Evolutionary conservation across 2,113 vertebrate genomes (phyloP), one percentile per base, ranked within the genome.

Genomic region (Urocolius indicus): DNA sequence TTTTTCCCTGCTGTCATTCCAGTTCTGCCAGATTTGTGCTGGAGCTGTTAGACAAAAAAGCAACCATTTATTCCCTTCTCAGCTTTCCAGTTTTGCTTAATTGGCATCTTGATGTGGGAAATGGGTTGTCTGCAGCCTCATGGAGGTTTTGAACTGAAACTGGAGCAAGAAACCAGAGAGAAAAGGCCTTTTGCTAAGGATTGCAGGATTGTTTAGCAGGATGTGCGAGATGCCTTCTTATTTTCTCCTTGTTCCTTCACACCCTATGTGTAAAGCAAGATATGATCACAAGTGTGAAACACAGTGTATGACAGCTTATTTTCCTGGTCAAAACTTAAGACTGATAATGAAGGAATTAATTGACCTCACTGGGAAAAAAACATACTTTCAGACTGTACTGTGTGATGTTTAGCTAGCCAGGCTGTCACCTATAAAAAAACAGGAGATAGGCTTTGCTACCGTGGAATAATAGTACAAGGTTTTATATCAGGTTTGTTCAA

Each of bases 381-480:
- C 23, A 3, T 18, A 51, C 36, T 71, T 65, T 19, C 36, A 59
- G 79, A 54, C 41, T 26, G 16, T 24, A 10, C 49, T 7, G 5
- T 1, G 1, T 45, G 55, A 29, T 0, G 0, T 34, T 62, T 29
- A n/a, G 30, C 55, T 82, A 62, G 48, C 43, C 52, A 12, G 43
- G 18, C 65, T 75, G 19, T 61, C 21, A 5, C 57, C 27, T n/a
- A 32, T 5, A 45, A 54, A 24, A 51, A 55, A 21, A 8, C 0
- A 24, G 49, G 51, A 74, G 74, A 5, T 24, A 38, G 57, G 14
- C 58, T 68, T 75, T 2, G 7, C 36, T 52, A 11, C 57, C 1
- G 0, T 32, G 74, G 49, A 46, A 7, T 13, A 2, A 14, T 8
- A 27, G 16, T 12, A 41, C 3, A 4, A 38, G 62, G 17, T 22